Evolutionary conservation across 2,888 invertebrate species (phyloP), one percentile per base, ranked within the genome.

Genomic region (Dicranocentrus wangi): DNA sequence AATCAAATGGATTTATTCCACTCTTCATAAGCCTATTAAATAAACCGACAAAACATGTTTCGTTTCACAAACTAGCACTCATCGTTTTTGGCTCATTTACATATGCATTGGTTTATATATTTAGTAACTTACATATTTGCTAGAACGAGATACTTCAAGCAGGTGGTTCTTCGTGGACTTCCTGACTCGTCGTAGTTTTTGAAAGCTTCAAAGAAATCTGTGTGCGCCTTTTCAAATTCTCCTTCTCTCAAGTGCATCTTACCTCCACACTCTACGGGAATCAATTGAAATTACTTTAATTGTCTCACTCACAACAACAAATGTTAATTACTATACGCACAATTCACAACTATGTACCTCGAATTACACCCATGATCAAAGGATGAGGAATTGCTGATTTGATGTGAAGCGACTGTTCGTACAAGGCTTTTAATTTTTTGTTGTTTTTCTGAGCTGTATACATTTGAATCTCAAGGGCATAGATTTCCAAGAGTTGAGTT

Each of bases 331-430:
- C n/a, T n/a, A n/a, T n/a, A n/a, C n/a, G n/a, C n/a, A n/a, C n/a
- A n/a, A n/a, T n/a, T n/a, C n/a, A n/a, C n/a, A n/a, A n/a, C n/a
- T n/a, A n/a, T n/a, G n/a, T 89, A 95, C 95, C 95, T 93, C 98
- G 91, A 83, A 99, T 99, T 39, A 99, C 98, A 15, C 99, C 99
- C 98, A 99, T 98, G 87, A 99, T 99, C 32, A 99, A 91, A 1
- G 99, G 99, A 92, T 99, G 99, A n/a, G 99, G 99, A 88, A 99
- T 99, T 68, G 99, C 99, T 51, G 98, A 98, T 89, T 99, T 99
- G 87, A 99, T 99, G 89, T 98, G 97, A 85, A 99, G 91, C 0
- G 98, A 98, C 89, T 99, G 98, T 89, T 99, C 99, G 88, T 99
- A 99, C 15, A 99, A 90, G 0, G 96, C 94, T 90, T 97, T 97